A percentile compares a stretch with the other conserved stretches of the same genome.
These are phyloP conservation scores for Clamator glandarius DNA, from an alignment of 2,797 vertebrate genomes.

Conservation along the genomic window DNA sequence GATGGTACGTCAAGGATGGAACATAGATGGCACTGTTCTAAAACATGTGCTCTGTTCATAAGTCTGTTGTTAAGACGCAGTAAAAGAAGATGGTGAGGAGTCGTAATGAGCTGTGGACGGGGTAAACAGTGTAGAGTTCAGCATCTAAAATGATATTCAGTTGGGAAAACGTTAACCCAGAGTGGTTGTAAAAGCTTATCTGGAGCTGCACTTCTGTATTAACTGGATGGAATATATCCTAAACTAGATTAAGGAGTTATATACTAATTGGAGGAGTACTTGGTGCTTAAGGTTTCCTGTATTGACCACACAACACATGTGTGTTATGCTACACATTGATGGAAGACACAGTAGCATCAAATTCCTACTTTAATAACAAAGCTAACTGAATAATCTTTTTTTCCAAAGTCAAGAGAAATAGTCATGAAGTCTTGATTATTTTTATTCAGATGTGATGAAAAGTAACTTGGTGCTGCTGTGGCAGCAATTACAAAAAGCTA, in stretches of 20 bases:
- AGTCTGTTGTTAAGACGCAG: neutral
- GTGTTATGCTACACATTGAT: fast-evolving
- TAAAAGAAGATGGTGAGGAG: neutral
- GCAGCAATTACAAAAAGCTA: fast-evolving
- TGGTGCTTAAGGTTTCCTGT: neutral
- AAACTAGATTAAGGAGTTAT: fast-evolving
- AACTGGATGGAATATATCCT: neutral
- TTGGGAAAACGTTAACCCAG: neutral
- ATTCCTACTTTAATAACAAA: neutral
- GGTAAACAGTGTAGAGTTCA: neutral
- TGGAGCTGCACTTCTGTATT: neutral
- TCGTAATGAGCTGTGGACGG: neutral
- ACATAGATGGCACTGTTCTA: neutral
- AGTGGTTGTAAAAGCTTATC: neutral
- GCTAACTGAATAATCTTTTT: neutral
- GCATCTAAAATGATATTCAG: neutral
- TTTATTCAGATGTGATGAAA: neutral
- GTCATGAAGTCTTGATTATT: neutral
- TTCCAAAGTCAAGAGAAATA: neutral
- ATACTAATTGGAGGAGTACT: neutral
- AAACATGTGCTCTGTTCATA: fast-evolving
- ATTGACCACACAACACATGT: too few species aligned
- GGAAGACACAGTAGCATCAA: neutral
- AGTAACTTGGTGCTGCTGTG: fast-evolving
- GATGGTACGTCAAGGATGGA: constrained; percentile 82